Evolutionary conservation across 2,888 invertebrate species (phyloP), one percentile per base, ranked within the genome.

Genomic region (Peribatodes rhomboidaria): DNA sequence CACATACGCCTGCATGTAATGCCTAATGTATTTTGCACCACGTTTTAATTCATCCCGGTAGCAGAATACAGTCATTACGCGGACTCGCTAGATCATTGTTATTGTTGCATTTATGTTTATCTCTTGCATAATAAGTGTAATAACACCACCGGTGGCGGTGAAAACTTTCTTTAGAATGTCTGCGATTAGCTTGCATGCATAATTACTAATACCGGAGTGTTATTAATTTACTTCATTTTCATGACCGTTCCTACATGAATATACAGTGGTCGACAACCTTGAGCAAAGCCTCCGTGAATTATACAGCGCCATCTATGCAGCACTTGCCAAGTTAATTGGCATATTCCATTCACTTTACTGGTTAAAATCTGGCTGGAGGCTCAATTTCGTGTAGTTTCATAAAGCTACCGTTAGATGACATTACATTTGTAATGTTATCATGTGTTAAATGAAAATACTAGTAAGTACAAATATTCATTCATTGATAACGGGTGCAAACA

Each of bases 91-190:
- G 42, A 41, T 54, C 33, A 52, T 37, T 37, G 22, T 37, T 14
- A 27, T 35, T 37, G 33, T 18, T 35, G 35, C 33, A 52, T 42
- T 54, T 41, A 54, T 54, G 16, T 16, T 31, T 37, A 54, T 54
- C 54, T 54, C 27, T 22, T 22, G 1, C 16, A 27, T 4, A 10
- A 41, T 31, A 54, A 9, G 41, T 27, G 22, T 53, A 53, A 52
- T 53, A 39, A 42, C 13, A 52, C 14, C 14, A 31, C 18, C 22
- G 10, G 11, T 9, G 49, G 39, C 54, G 39, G 39, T 53, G 54
- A 42, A 54, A 54, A 42, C 54, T 54, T 54, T 54, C 54, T 41
- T 53, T 54, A 54, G 54, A 54, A 54, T 20, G 53, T 53, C 27
- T 33, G 37, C 10, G 20, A n/a, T 39, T 53, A 53, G 37, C 53